These are phyloP conservation scores for Catharus minimus DNA, from an alignment of 2,113 vertebrate species.

Conservation along the genomic window DNA sequence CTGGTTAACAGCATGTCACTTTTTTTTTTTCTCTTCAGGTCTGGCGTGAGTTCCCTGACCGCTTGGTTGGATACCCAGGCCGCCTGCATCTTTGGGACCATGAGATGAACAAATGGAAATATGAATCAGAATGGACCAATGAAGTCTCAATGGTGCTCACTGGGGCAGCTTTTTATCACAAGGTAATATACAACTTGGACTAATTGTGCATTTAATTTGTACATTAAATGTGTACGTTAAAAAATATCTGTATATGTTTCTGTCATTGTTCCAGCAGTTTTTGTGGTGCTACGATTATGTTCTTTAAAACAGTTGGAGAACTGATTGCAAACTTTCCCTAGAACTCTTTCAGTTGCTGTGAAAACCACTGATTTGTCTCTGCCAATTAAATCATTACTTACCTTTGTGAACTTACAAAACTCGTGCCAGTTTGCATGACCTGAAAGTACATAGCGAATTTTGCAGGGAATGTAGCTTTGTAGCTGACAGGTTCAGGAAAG, in stretches of 20 bases:
- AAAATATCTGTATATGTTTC: not conserved
- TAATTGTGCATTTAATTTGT: not conserved
- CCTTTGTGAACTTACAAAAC: not conserved
- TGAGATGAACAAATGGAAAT: slow-evolving; percentile 98
- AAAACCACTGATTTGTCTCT: not conserved
- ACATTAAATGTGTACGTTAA: not conserved
- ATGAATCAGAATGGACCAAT: slow-evolving; percentile 98
- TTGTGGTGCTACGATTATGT: not conserved
- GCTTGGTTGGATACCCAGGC: slow-evolving; percentile 94
- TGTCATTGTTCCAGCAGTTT: not conserved
- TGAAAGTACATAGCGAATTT: not conserved
- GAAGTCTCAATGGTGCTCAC: slow-evolving; percentile 99
- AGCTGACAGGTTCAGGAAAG: not conserved
- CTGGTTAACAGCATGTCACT: rapidly evolving
- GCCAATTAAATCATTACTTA: not conserved
- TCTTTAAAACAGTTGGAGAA: not conserved
- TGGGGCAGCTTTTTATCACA: slow-evolving; percentile 97
- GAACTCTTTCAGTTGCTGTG: not conserved
- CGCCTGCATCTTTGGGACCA: slow-evolving; percentile 98
- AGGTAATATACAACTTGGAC: slow-evolving; percentile 71
- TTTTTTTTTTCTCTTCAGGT: slow-evolving; percentile 76
- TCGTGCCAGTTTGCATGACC: not conserved
- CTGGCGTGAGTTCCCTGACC: slow-evolving; percentile 96
- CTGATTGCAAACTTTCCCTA: not conserved
- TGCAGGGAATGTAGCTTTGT: not conserved